Percentiles rank a stretch among this genome's conserved stretches.
Conservation (phyloP, 1,140 invertebrate genomes). For the Thaumatotibia leucotreta region DNA sequence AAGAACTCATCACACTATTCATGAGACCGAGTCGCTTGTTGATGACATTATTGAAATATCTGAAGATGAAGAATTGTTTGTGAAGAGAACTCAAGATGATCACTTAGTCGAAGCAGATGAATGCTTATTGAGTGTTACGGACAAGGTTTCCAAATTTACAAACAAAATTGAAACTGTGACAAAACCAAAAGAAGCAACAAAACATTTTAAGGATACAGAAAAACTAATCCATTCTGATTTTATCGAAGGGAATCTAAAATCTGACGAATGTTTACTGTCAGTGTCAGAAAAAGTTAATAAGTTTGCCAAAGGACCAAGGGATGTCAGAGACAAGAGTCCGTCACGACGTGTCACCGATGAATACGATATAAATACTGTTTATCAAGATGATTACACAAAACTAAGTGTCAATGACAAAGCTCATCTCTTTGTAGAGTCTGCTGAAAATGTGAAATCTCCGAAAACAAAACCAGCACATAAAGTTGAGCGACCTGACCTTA, state of each 20-base stretch:
- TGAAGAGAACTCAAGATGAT: constrained; percentile 45
- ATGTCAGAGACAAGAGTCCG: constrained; percentile 49
- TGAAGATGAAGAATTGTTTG: constrained; percentile 70
- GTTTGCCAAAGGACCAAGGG: constrained; percentile 69
- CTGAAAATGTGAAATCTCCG: constrained; percentile 76
- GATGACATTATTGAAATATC: constrained; percentile 77
- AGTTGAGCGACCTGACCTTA: constrained; percentile 70
- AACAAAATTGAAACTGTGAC: constrained; percentile 47
- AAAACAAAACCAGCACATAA: constrained; percentile 65
- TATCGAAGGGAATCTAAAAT: constrained; percentile 52
- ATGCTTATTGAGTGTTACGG: constrained; percentile 69
- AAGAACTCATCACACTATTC: constrained; percentile 59
- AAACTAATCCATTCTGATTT: constrained; percentile 48
- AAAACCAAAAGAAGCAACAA: constrained; percentile 49
- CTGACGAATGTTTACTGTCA: constrained; percentile 77
- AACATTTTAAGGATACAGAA: constrained; percentile 52
- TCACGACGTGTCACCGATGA: constrained; percentile 59
- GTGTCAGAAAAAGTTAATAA: constrained; percentile 80
- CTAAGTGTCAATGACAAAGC: constrained; percentile 82
- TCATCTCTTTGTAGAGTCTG: constrained; percentile 79
- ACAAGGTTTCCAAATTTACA: constrained; percentile 77
- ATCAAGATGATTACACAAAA: constrained; percentile 79
- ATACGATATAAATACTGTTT: constrained; percentile 69
- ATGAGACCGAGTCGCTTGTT: constrained; percentile 68
- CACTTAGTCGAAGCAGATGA: constrained; percentile 52